phyloP scores from a whole-genome alignment of 2,113 vertebrate species.

The Penelope pileata region DNA sequence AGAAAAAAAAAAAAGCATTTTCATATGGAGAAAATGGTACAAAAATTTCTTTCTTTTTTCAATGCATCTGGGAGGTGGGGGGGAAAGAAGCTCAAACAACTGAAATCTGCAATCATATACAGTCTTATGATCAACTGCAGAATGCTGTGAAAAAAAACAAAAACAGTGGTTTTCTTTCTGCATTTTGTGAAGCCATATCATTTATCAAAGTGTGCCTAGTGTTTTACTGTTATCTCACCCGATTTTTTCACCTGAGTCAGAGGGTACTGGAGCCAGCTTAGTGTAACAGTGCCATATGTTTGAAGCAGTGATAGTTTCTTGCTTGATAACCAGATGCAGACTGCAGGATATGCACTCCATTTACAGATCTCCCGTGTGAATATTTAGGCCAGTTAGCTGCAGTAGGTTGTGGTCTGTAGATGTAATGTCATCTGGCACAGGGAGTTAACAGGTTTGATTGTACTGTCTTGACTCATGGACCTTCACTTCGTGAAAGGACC shows the following conservation, averaged over 20 bases:
- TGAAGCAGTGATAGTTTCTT: constrained; percentile 43
- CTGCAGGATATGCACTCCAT: constrained; percentile 61
- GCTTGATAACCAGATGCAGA: constrained; percentile 75
- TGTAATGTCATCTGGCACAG: constrained; percentile 73
- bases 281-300: constrained; percentile 69
- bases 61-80: background rate
- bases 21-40: background rate
- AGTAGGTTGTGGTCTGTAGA: constrained; percentile 66
- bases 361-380: constrained; percentile 68
- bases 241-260: constrained; percentile 20
- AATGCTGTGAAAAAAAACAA: background rate
- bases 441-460: constrained; percentile 75
- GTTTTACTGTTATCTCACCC: background rate
- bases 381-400: constrained; percentile 69
- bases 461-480: constrained; percentile 54
- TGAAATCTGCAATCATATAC: background rate
- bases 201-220: background rate
- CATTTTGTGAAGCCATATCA: background rate
- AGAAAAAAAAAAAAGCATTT: background rate
- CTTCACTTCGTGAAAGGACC: constrained; percentile 25
- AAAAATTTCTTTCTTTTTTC: background rate
- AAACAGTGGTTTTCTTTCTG: background rate
- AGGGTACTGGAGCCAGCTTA: constrained; percentile 28
- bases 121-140: background rate
- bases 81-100: background rate